These are phyloP conservation scores for Cataglyphis cursor DNA, from an alignment of 2,888 invertebrate genomes.

Conservation along the genomic window DNA sequence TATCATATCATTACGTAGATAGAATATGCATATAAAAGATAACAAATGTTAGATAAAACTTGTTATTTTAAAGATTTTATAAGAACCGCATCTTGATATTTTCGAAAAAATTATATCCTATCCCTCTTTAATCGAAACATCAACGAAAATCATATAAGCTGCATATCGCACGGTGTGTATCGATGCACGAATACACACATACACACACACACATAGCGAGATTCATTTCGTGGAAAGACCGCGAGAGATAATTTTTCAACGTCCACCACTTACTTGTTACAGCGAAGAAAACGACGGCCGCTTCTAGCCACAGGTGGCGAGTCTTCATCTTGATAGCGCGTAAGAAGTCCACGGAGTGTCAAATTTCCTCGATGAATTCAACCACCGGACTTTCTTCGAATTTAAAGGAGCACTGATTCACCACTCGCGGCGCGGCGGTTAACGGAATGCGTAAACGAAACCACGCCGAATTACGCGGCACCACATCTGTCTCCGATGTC, in stretches of 20 bases:
- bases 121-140: neutral
- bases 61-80: neutral
- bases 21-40: too few species aligned
- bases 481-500: conserved; percentile 31
- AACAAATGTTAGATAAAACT: neutral
- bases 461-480: conserved; percentile 6
- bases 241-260: neutral
- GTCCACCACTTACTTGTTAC: conserved; percentile 78
- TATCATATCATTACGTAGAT: neutral
- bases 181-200: conserved; percentile 26
- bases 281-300: conserved; percentile 73
- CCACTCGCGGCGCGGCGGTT: conserved; percentile 30
- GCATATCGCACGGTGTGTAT: conserved; percentile 58
- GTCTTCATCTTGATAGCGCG: conserved; percentile 71
- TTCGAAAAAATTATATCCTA: neutral
- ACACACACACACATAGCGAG: neutral
- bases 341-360: neutral
- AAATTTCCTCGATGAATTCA: neutral
- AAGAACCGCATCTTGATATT: neutral
- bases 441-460: conserved; percentile 24
- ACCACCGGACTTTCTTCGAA: neutral
- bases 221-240: conserved; percentile 14
- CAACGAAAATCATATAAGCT: neutral
- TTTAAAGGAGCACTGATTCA: conserved; percentile 47
- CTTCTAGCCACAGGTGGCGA: conserved; percentile 80